Base-by-base conservation (phyloP, 2,797 vertebrate species). In the Leucoraja ocellata region DNA sequence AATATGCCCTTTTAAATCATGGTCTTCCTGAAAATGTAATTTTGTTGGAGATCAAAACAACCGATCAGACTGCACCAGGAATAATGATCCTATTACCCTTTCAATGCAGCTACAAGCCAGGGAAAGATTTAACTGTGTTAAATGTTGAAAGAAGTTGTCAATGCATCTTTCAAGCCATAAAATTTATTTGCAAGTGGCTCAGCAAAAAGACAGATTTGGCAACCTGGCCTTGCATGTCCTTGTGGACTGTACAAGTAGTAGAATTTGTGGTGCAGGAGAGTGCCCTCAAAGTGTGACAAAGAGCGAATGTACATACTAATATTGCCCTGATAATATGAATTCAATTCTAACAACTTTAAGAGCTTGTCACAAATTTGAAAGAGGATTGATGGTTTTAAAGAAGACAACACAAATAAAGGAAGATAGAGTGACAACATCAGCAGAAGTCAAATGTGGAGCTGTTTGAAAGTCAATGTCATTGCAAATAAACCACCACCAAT, bases 131-230 rank as follows among this genome's bases (percentile, higher is more conserved):
- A 78, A 36, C 77, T 78, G 77, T 78, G 16, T 32, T 83, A 13
- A 83, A 25, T 83, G 46, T 25, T 28, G 80, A 54, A 83, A 28
- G 46, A 58, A 58, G 54, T 58, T 58, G 46, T 58, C 80, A 83
- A 1, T 58, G 23, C 46, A 54, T 21, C 36, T 39, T 14, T 80
- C 14, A 39, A 46, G 21, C 54, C 2, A 83, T 83, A 21, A 83
- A 13, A 83, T 83, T 83, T 83, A 83, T 58, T 83, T 83, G 46
- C 23, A 83, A 83, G 23, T 83, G 23, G 80, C 80, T 83, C 80
- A 58, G 80, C 46, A 54, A 83, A 80, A 39, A 80, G 36, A 32
- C 77, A 18, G 10, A 46, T 80, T 80, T 80, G 18, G 5, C 14
- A 16, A 46, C 78, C 36, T 80, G 36, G 36, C 78, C 16, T 80